These are phyloP conservation scores for Ophioninae sp. DNA, from an alignment of 2,888 invertebrate genomes.

Conservation along the genomic window DNA sequence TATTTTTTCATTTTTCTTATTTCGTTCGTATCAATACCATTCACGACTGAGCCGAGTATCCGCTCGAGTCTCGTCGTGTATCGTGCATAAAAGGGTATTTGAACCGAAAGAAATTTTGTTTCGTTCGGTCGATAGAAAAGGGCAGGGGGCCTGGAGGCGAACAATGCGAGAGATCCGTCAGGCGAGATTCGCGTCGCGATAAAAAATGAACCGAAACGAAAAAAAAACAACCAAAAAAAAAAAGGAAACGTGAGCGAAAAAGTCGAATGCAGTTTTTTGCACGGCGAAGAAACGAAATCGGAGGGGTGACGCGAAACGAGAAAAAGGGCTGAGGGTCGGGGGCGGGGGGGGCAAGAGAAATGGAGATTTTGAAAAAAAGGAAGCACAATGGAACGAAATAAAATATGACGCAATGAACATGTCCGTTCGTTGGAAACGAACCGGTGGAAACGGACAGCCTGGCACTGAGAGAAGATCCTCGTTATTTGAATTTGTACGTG, in stretches of 20 bases:
- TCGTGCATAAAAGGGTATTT: slow-evolving; percentile 46
- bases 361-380: neutral
- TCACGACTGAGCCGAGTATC: slow-evolving; percentile 10
- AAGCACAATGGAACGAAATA: slow-evolving; percentile 28
- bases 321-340: no score
- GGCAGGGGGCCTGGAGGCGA: slow-evolving; percentile 25
- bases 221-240: no score
- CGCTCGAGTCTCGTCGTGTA: slow-evolving; percentile 14
- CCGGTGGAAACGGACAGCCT: slow-evolving; percentile 28
- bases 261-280: slow-evolving; percentile 48
- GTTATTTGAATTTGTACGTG: no score
- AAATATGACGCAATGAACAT: slow-evolving; percentile 51
- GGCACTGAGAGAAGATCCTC: neutral
- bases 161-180: slow-evolving; percentile 28
- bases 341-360: no score
- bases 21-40: neutral
- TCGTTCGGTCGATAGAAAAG: slow-evolving; percentile 24
- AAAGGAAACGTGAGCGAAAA: slow-evolving; percentile 45
- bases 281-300: slow-evolving; percentile 20
- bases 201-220: slow-evolving; percentile 27
- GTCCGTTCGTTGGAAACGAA: slow-evolving; percentile 41
- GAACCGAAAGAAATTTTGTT: slow-evolving; percentile 47
- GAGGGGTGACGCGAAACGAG: neutral
- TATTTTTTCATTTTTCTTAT: no score
- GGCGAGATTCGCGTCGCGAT: slow-evolving; percentile 26